Evolutionary conservation across 2,113 vertebrate species (phyloP), one percentile per base, ranked within the genome.

Genomic region (Azemiops feae): DNA sequence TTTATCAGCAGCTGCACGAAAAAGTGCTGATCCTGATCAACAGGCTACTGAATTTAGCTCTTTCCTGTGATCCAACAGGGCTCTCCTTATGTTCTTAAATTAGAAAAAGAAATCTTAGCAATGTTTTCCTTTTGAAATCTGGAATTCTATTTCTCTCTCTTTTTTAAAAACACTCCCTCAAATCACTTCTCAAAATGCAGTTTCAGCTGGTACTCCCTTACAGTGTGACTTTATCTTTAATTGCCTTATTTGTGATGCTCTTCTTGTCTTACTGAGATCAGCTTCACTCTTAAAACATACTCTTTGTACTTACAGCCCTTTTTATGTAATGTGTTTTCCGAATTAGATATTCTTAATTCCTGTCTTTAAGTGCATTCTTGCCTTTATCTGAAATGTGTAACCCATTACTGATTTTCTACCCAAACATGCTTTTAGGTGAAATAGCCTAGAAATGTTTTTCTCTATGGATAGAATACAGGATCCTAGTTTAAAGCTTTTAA

Each of bases 131-230:
- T 93, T 1, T 90, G 0, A 10, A 18, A n/a, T 43, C 47, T 94
- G 64, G 54, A 3, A n/a, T 87, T 86, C 81, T 9, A 9, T 92
- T 55, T 89, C 58, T 45, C 58, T 45, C 14, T 74, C 45, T 85
- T 54, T 20, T 1, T 91, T 4, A 81, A 54, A 54, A 54, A 90
- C 89, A 85, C 34, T 0, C 34, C 52, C 20, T 20, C 5, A 45
- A 91, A 47, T 30, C 39, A 43, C 3, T 93, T 93, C 18, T 87
- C 52, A 91, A 90, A 93, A 88, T 87, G 90, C 64, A 93, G 43
- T 91, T 91, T 94, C 94, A 93, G 58, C 54, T 91, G 87, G 74
- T 93, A 53, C 22, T 91, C 93, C 90, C 88, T 89, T 95, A 55
- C 81, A 69, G 39, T 93, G 85, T 60, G 85, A 88, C 47, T 74